Evolutionary conservation across 2,797 vertebrate genomes (phyloP).

Genomic region (Sebastes paucispinis): DNA sequence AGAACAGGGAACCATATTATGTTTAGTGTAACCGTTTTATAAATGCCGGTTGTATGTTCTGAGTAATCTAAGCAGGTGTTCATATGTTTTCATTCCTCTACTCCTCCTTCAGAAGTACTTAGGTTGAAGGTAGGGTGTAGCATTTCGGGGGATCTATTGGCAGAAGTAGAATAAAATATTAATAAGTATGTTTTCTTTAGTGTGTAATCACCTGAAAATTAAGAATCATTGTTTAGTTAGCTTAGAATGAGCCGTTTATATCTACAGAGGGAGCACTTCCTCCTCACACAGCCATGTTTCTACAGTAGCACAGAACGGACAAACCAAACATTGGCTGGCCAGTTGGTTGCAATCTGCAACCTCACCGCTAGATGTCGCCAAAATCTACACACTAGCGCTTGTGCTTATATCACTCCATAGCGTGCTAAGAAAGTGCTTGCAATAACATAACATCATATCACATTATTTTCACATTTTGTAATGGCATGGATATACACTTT

Average conservation of each 20-base stretch:
- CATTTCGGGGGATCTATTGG: no score
- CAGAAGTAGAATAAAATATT: no score
- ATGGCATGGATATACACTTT: not conserved
- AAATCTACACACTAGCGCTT: no score
- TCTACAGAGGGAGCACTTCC: not conserved
- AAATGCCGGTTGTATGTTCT: not conserved
- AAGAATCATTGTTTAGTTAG: not conserved
- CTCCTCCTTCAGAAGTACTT: no score
- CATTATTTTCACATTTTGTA: not conserved
- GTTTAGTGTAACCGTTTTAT: no score
- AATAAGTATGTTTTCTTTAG: no score
- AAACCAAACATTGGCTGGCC: not conserved
- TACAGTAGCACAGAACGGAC: not conserved
- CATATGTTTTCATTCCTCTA: not conserved
- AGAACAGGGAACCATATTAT: no score
- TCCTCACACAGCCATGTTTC: not conserved
- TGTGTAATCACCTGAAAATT: no score
- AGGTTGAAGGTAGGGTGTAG: no score
- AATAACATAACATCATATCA: not conserved
- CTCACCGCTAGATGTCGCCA: no score
- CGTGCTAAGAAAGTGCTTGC: not conserved
- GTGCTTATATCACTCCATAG: not conserved
- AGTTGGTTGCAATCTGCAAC: no score
- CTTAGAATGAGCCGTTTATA: not conserved
- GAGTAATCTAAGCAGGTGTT: not conserved